Conservation (phyloP, 2,797 vertebrate genomes). For the Acanthiza pusilla region DNA sequence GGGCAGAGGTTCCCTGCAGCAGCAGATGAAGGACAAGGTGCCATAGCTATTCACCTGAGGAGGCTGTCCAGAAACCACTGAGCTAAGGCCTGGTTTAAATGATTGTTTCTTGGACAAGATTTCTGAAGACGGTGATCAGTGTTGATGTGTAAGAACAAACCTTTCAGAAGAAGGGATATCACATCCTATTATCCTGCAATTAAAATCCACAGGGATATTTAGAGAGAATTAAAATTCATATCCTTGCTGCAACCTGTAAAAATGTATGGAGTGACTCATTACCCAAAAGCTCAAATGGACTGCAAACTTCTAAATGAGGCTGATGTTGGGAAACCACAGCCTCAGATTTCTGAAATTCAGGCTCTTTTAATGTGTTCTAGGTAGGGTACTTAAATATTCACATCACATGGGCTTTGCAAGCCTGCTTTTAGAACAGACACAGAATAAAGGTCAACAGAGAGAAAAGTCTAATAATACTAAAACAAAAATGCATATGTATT, state of each 20-base stretch:
- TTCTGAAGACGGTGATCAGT: neutral
- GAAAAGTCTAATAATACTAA: neutral
- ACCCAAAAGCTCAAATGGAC: neutral
- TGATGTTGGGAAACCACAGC: neutral
- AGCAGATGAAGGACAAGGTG: neutral
- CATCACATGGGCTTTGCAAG: neutral
- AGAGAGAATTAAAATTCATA: neutral
- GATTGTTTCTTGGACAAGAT: neutral
- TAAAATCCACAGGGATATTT: neutral
- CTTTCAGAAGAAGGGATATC: neutral
- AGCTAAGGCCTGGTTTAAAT: neutral
- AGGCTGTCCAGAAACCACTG: neutral
- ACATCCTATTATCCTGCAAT: neutral
- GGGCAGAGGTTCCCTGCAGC: neutral
- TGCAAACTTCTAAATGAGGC: neutral
- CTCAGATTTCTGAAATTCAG: neutral
- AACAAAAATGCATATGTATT: neutral
- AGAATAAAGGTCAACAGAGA: slow-evolving; percentile 1
- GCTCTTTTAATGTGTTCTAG: neutral
- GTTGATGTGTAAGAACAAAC: neutral
- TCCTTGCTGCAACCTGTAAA: neutral
- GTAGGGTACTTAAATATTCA: neutral
- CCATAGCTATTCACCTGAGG: accelerated
- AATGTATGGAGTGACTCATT: neutral
- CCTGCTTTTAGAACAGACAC: neutral